Conservation (phyloP, 1,140 invertebrate species). For the Vanessa tameamea region DNA sequence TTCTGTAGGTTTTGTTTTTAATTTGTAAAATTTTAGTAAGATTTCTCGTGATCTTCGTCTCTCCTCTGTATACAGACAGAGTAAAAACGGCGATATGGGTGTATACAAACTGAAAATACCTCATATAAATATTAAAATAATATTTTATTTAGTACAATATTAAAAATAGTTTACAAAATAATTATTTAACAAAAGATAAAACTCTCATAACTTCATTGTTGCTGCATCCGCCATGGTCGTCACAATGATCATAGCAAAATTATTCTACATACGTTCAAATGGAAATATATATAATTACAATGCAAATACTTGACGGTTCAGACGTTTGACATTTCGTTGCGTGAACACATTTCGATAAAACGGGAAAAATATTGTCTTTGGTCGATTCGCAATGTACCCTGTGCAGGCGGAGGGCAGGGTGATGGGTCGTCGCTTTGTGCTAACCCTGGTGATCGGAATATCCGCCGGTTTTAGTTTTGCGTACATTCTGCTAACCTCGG, state of each 20-base stretch:
- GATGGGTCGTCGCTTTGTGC: constrained; percentile 77
- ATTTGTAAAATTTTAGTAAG: too few species aligned
- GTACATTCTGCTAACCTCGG: constrained; percentile 76
- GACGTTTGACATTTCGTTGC: constrained; percentile 37
- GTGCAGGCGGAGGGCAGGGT: constrained; percentile 70
- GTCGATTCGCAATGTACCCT: constrained; percentile 47
- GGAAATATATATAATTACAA: constrained; percentile 25
- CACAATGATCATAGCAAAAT: constrained; percentile 18
- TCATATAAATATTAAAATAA: background rate
- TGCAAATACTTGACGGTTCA: constrained; percentile 23
- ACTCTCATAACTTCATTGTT: constrained; percentile 50
- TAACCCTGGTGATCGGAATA: constrained; percentile 79
- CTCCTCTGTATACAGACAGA: too few species aligned
- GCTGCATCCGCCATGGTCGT: constrained; percentile 20
- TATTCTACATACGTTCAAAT: constrained; percentile 15
- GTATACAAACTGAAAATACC: background rate
- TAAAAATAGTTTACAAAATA: constrained; percentile 28
- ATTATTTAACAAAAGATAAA: constrained; percentile 44
- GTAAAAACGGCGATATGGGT: too few species aligned
- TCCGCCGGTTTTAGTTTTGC: constrained; percentile 80
- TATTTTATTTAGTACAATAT: constrained; percentile 1
- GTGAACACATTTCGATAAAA: constrained; percentile 44
- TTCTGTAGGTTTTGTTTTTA: too few species aligned
- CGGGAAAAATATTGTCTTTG: constrained; percentile 35
- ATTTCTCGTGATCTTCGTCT: too few species aligned